A percentile compares a stretch with the other conserved stretches of the same genome.
These are phyloP conservation scores for Chondrosia reniformis DNA, from an alignment of 37 sponge, comb jelly and placozoan genomes.

Conservation along the genomic window DNA sequence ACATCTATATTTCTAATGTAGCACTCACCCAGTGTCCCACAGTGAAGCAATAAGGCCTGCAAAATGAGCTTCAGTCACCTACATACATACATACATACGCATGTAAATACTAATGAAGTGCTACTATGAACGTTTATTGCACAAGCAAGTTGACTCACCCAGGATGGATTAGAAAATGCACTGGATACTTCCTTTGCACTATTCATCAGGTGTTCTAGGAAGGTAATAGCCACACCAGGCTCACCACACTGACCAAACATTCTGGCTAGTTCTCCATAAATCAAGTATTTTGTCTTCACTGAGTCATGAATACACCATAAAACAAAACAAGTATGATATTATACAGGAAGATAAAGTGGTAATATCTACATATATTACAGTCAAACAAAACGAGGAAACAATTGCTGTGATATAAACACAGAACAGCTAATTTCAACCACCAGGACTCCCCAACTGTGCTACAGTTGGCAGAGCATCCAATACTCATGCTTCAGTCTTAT, in stretches of 20 bases:
- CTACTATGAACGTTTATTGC: no score
- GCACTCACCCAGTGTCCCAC: conserved; percentile 20
- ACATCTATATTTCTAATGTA: neutral
- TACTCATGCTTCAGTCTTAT: no score
- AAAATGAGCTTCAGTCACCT: no score
- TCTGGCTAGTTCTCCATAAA: conserved; percentile 20
- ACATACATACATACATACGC: no score
- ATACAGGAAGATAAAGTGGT: no score
- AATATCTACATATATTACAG: neutral
- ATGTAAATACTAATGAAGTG: no score
- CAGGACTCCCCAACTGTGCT: no score
- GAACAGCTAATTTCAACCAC: neutral
- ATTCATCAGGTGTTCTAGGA: neutral
- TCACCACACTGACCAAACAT: neutral
- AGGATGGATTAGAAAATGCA: no score
- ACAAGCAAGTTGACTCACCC: no score
- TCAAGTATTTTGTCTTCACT: neutral
- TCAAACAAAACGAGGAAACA: neutral
- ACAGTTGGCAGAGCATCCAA: no score
- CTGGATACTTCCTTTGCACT: no score
- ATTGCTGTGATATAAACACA: neutral
- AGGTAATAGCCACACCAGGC: neutral
- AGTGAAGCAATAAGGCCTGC: neutral
- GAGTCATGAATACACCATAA: neutral
- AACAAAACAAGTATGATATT: no score